These are phyloP conservation scores for Cettia cetti DNA, from an alignment of 2,113 vertebrate genomes.

Conservation along the genomic window DNA sequence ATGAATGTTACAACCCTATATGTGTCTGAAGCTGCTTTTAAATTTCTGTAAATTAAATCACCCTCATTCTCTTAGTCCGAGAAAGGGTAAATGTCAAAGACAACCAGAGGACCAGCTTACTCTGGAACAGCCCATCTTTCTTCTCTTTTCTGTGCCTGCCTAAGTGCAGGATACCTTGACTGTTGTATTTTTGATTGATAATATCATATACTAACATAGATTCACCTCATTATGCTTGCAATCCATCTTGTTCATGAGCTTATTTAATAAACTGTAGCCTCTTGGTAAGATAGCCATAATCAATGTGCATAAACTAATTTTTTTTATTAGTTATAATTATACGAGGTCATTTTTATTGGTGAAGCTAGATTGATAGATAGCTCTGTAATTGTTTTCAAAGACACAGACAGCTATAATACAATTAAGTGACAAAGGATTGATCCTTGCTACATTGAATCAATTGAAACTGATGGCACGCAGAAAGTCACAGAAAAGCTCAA, in stretches of 20 bases:
- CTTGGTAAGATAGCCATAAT: slow-evolving; percentile 26
- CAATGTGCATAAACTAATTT: slow-evolving; percentile 39
- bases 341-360: slow-evolving; percentile 19
- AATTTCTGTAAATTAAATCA: background rate
- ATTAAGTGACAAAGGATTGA: slow-evolving; percentile 54
- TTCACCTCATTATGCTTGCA: slow-evolving; percentile 17
- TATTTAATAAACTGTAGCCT: slow-evolving; percentile 33
- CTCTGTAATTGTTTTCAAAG: slow-evolving; percentile 49
- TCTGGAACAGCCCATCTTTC: background rate
- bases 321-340: slow-evolving; percentile 60
- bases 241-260: background rate
- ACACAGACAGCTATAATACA: slow-evolving; percentile 15
- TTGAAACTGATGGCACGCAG: slow-evolving; percentile 3
- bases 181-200: slow-evolving; percentile 17
- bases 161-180: background rate
- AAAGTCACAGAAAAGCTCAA: background rate
- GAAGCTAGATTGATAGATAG: slow-evolving; percentile 22
- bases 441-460: slow-evolving; percentile 42
- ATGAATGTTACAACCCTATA: background rate
- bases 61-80: background rate
- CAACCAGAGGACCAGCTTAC: background rate
- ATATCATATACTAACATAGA: slow-evolving; percentile 5
- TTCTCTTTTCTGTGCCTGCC: background rate
- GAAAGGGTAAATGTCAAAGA: background rate
- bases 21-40: background rate